These are phyloP conservation scores for Aplidium turbinatum DNA, from an alignment of 23 tunicate species.

Conservation along the genomic window DNA sequence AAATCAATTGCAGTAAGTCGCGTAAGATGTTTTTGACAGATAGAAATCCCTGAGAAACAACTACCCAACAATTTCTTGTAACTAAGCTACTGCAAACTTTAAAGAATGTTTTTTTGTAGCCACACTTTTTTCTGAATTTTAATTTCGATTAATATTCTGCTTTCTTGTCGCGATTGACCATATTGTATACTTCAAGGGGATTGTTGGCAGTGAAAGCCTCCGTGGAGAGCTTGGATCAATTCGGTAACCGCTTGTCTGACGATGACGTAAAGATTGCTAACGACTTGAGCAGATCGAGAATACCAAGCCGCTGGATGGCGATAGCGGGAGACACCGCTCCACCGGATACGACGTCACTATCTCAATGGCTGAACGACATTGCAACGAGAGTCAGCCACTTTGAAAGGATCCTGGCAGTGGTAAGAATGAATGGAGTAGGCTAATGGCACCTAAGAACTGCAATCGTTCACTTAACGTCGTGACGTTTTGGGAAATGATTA, in stretches of 20 bases:
- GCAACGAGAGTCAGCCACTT: conserved; percentile 58
- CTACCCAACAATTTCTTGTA: too few species aligned
- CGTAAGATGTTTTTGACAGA: too few species aligned
- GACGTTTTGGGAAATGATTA: too few species aligned
- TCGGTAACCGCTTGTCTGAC: conserved; percentile 65
- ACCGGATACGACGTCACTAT: conserved; percentile 60
- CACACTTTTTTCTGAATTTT: background rate
- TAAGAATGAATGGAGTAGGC: too few species aligned
- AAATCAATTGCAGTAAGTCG: too few species aligned
- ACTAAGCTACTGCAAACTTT: too few species aligned
- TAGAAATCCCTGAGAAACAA: too few species aligned
- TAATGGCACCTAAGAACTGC: too few species aligned
- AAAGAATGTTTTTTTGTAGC: too few species aligned
- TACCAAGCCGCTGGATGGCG: conserved; percentile 77
- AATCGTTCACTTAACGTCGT: too few species aligned
- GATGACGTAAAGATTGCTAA: conserved; percentile 70
- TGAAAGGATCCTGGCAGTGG: conserved; percentile 80
- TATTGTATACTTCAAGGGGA: conserved; percentile 49
- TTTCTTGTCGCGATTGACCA: too few species aligned
- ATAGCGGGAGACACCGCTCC: conserved; percentile 81
- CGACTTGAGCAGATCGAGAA: conserved; percentile 55
- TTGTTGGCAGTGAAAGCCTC: conserved; percentile 55
- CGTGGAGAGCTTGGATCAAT: conserved; percentile 78
- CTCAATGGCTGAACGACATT: conserved; percentile 79
- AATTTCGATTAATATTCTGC: too few species aligned